Evolutionary conservation across 2,797 vertebrate species (phyloP).

Genomic region (Sebastiscus albofasciatus): DNA sequence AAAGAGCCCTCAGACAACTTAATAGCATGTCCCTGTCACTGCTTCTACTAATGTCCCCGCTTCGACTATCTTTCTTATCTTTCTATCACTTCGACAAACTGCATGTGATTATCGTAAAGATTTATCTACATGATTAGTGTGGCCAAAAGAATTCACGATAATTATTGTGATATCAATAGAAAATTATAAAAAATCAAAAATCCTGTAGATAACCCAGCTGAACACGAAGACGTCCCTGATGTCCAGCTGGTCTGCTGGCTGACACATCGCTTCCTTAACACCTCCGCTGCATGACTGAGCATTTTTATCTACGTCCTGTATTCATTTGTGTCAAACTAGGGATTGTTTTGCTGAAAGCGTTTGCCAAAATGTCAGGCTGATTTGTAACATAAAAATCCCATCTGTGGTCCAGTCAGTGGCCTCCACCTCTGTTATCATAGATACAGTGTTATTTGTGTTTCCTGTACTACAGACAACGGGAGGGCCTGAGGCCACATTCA

Average conservation of each 20-base stretch:
- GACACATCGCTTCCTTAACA: neutral
- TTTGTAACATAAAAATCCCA: constrained; percentile 3
- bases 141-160: neutral
- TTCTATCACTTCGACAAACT: too few relatives aligned
- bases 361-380: constrained; percentile 27
- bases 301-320: constrained; percentile 21
- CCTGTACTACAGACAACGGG: neutral
- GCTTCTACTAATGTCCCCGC: too few relatives aligned
- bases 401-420: neutral
- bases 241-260: constrained; percentile 10
- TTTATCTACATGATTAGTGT: neutral
- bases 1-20: too few relatives aligned
- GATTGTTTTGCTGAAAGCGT: neutral
- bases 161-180: neutral
- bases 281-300: neutral
- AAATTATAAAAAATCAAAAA: accelerated
- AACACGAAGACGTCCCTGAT: neutral
- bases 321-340: constrained; percentile 5
- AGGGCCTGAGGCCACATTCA: neutral
- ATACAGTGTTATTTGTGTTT: constrained; percentile 29
- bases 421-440: constrained; percentile 3
- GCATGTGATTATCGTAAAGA: too few relatives aligned
- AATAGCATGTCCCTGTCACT: too few relatives aligned
- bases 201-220: neutral
- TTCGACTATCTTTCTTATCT: too few relatives aligned